Evolutionary conservation across 2,113 vertebrate species (phyloP).

Genomic region (Spheniscus mendiculus): DNA sequence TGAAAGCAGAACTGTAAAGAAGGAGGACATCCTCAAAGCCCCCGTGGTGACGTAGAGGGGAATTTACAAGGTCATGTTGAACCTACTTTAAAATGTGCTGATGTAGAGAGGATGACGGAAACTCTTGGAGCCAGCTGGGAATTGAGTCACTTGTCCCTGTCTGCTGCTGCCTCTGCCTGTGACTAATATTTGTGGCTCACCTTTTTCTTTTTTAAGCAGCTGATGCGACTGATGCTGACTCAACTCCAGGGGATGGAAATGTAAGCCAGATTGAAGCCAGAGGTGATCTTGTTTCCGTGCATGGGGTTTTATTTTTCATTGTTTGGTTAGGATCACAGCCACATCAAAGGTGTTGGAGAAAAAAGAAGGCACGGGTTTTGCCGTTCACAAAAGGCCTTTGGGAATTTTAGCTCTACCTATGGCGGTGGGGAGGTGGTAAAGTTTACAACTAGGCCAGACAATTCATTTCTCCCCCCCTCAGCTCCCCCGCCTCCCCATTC

Average conservation of each 20-base stretch:
- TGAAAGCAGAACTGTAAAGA: neutral
- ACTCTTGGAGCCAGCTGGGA: constrained; percentile 14
- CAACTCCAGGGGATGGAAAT: constrained; percentile 32
- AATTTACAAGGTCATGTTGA: constrained; percentile 41
- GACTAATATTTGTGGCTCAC: constrained; percentile 50
- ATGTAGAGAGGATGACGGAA: neutral
- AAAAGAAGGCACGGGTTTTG: neutral
- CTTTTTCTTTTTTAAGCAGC: constrained; percentile 39
- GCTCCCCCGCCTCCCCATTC: neutral
- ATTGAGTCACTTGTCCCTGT: constrained; percentile 54
- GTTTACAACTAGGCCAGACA: neutral
- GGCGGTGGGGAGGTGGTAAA: neutral
- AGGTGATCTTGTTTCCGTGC: constrained; percentile 32
- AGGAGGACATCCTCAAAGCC: neutral
- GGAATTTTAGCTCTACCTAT: neutral
- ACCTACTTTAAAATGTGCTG: constrained; percentile 38
- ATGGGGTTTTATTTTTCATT: constrained; percentile 17
- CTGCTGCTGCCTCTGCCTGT: constrained; percentile 22
- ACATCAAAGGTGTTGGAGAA: neutral
- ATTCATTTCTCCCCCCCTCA: neutral
- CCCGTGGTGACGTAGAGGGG: neutral
- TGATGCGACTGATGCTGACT: constrained; percentile 38
- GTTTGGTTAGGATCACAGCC: constrained; percentile 8
- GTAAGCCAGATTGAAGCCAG: constrained; percentile 44
- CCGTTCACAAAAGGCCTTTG: neutral